Evolutionary conservation across 2,888 invertebrate species (phyloP).

Genomic region (Biston stratarius): DNA sequence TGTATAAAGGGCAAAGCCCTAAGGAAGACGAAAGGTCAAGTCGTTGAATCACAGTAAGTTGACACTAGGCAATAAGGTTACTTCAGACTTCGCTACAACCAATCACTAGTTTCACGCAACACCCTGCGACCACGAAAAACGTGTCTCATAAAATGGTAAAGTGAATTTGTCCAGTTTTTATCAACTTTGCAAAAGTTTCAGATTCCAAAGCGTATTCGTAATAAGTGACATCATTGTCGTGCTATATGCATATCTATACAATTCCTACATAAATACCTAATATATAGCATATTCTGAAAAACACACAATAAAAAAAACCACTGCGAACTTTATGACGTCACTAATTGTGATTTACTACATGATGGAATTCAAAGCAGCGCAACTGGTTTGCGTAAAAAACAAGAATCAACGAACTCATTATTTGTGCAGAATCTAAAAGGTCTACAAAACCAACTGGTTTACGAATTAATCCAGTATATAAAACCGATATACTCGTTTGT

Average conservation of each 20-base stretch:
- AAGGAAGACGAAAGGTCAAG: neutral
- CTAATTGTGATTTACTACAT: conserved; percentile 1
- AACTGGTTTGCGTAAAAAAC: conserved; percentile 21
- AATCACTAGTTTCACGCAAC: too few species aligned
- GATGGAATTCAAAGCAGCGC: conserved; percentile 4
- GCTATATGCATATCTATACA: too few species aligned
- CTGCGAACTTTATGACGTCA: conserved; percentile 1
- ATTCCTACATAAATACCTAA: too few species aligned
- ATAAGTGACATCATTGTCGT: too few species aligned
- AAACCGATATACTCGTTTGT: neutral
- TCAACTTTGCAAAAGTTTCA: too few species aligned
- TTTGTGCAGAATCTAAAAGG: conserved; percentile 9
- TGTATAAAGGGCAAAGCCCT: conserved; percentile 2
- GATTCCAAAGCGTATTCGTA: too few species aligned
- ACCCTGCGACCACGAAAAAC: too few species aligned
- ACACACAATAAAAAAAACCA: neutral
- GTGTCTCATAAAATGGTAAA: too few species aligned
- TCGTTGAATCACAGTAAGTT: neutral
- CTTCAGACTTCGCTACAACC: neutral
- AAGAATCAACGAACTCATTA: conserved; percentile 30
- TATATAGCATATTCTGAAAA: neutral
- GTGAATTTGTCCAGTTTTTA: too few species aligned
- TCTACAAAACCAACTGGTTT: conserved; percentile 25
- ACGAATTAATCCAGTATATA: neutral
- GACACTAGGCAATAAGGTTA: neutral